Base-by-base conservation (phyloP, 1,140 invertebrate genomes). In the Ptiloglossa arizonensis region DNA sequence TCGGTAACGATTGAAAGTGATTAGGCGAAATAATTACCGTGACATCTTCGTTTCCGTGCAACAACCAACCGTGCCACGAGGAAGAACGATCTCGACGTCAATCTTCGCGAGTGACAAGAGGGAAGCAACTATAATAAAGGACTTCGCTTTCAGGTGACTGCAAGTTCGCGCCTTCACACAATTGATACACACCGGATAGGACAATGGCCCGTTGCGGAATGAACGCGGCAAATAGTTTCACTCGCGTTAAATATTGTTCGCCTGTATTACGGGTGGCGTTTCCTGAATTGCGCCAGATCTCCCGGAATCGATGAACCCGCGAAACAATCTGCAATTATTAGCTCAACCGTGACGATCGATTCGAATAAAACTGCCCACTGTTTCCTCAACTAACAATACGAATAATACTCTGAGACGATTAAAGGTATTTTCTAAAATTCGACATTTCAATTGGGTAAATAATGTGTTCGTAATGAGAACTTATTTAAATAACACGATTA, bases 161-260 rank as follows among this genome's bases (percentile, higher is more conserved):
- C 46, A 52, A 15, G 41, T 29, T 72, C 41, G 19, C 6, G 15
- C 17, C 38, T 64, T 13, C 29, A 5, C 22, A 41, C 59, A 44
- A 64, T 50, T 5, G 46, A 52, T 52, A 56, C 41, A 1, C 24
- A 35, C 17, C 63, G 57, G 57, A 75, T 29, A 44, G 72, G 68
- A 67, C 72, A 46, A 75, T 57, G 35, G 38, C 38, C 9, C n/a
- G 50, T 38, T n/a, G n/a, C n/a, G 44, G 38, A 75, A 48, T 32
- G 73, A 48, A 75, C 64, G 17, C 19, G 0, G 64, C 1, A 32
- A 59, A 69, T n/a, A 15, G 64, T 68, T 41, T 50, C 32, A 46
- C 54, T 29, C 29, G 17, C 22, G 29, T 69, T 69, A 68, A 75
- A 56, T 75, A 69, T 75, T 24, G 24, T 44, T 64, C 15, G 22